Evolutionary conservation across 2,113 vertebrate genomes (phyloP).

Genomic region (Larimichthys polyactis): DNA sequence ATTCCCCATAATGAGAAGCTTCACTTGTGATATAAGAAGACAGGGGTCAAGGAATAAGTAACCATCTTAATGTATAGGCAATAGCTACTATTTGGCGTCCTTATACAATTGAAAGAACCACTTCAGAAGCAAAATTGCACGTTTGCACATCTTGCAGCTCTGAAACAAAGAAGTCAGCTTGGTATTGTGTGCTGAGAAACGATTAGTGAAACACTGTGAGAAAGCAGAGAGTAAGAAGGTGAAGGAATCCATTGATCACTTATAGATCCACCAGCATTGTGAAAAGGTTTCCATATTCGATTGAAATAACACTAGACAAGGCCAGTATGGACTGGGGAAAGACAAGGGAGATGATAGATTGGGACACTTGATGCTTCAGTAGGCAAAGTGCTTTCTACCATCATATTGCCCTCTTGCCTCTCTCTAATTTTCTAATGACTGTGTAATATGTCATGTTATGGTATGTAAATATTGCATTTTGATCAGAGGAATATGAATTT

Average conservation of each 20-base stretch:
- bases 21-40: not conserved
- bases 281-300: not conserved
- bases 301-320: not conserved
- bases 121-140: not conserved
- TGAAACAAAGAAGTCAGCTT: not conserved
- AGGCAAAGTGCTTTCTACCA: not conserved
- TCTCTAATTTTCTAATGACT: not conserved
- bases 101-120: not conserved
- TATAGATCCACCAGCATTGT: slow-evolving; percentile 7
- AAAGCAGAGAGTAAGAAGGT: not conserved
- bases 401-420: no score
- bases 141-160: not conserved
- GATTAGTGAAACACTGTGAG: not conserved
- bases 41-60: slow-evolving; percentile 4
- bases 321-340: not conserved
- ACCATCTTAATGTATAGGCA: slow-evolving; percentile 9
- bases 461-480: not conserved
- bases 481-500: not conserved
- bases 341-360: not conserved
- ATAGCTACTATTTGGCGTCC: not conserved
- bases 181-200: slow-evolving; percentile 1
- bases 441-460: not conserved
- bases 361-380: not conserved
- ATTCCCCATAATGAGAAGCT: not conserved
- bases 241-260: not conserved